Base-by-base conservation (phyloP, 2,113 vertebrate species). In the Lethenteron camtschaticum region DNA sequence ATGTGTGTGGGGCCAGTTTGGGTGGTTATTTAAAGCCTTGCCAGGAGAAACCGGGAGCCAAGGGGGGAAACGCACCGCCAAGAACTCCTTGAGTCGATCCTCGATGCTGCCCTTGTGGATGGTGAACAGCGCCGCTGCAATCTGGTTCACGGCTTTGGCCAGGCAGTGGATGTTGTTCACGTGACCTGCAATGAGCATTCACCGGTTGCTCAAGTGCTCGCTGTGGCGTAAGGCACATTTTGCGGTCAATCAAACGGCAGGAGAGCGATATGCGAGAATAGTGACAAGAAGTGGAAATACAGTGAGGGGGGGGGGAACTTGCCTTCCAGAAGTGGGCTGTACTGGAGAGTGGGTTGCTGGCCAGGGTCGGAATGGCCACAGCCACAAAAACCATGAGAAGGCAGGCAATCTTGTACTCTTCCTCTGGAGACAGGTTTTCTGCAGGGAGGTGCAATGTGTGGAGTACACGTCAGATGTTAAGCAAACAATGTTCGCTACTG, bases 91-190 rank as follows among this genome's bases (percentile, higher is more conserved):
- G 10, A 96, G 86, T 57, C 95, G 88, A 4, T 77, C 82, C 79
- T 92, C 85, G 1, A 94, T 87, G 76, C 90, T 90, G 76, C 86
- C 87, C 71, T 80, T 81, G 80, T 88, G 84, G 9, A 85, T 41
- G 0, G 87, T 95, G 76, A 90, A 90, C 78, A 95, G 87, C n/a
- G 89, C 88, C 9, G 86, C 86, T 2, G 84, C 78, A 12, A 94
- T 77, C 57, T 90, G 86, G 73, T 87, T 88, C 72, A 95, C 81
- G 12, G 85, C 85, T 70, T 81, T 81, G 68, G 87, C 86, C 74
- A 94, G 75, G 78, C 90, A 96, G 77, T 96, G 89, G 73, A 85
- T 82, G 78, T 95, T 95, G 80, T 95, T 96, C 74, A 79, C 83
- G 75, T 85, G 84, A 20, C 89, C 89, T 95, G 72, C 41, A 41